A percentile compares a stretch with the other conserved stretches of the same genome.
Conservation (phyloP, 2,888 invertebrate genomes). For the Agriopis aurantiaria region DNA sequence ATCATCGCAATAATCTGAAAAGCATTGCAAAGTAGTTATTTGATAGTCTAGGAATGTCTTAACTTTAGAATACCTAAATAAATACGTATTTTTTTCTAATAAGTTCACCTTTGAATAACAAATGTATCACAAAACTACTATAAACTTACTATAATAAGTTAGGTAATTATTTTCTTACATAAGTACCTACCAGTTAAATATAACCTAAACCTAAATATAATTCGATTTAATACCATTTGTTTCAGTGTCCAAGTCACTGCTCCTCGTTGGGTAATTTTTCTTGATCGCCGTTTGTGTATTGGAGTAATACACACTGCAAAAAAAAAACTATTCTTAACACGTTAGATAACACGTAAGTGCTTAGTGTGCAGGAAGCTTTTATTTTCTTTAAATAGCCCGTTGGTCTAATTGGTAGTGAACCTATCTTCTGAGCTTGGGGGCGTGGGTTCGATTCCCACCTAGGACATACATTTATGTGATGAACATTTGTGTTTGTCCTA, state of each 20-base stretch:
- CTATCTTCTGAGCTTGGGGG: no score
- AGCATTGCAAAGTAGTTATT: neutral
- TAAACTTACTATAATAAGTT: neutral
- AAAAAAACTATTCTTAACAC: neutral
- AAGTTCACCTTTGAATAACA: neutral
- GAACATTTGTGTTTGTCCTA: no score
- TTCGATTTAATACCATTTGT: neutral
- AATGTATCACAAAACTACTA: neutral
- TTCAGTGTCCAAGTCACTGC: neutral
- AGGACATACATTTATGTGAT: no score
- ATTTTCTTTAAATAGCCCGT: no score
- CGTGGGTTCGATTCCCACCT: no score
- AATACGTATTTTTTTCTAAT: neutral
- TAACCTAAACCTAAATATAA: neutral
- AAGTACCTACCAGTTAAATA: no score
- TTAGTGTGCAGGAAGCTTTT: no score
- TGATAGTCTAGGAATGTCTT: neutral
- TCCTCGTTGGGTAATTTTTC: constrained; percentile 19
- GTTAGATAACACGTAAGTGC: neutral
- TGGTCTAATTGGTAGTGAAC: no score
- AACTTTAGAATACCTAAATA: neutral
- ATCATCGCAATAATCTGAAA: neutral
- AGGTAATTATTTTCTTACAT: neutral
- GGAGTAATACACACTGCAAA: constrained; percentile 40
- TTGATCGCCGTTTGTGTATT: constrained; percentile 29